These are phyloP conservation scores for Chionis minor DNA, from an alignment of 2,113 vertebrate genomes.

Conservation along the genomic window DNA sequence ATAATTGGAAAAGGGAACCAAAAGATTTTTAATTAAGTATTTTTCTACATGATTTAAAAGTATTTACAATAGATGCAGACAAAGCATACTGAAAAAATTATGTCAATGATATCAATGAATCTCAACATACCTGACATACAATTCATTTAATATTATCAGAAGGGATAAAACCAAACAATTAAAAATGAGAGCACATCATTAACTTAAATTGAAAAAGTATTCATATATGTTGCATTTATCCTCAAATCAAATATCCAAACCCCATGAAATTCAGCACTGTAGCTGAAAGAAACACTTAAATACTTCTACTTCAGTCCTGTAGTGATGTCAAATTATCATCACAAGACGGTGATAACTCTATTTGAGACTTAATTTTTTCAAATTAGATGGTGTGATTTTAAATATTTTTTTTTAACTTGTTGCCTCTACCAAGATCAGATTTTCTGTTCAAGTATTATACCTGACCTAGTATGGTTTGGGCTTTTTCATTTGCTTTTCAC, in stretches of 20 bases:
- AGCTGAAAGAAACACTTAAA: background rate
- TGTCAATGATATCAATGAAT: background rate
- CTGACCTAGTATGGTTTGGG: background rate
- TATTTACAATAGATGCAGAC: background rate
- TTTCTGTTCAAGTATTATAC: background rate
- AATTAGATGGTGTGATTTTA: background rate
- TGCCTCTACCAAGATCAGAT: background rate
- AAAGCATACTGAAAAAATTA: background rate
- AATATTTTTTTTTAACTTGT: background rate
- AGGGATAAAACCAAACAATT: background rate
- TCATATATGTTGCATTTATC: background rate
- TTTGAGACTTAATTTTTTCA: background rate
- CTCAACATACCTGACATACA: background rate
- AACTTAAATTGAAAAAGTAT: background rate
- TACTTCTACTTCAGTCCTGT: background rate
- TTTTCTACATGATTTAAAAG: background rate
- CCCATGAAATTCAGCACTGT: background rate
- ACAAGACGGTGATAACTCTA: background rate
- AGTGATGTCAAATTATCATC: background rate
- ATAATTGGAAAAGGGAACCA: background rate
- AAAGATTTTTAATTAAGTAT: background rate
- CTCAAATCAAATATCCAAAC: background rate
- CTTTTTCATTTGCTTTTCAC: background rate
- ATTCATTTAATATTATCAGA: background rate
- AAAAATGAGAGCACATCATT: background rate